Percentiles rank a stretch among this genome's conserved stretches.
Evolutionary conservation across 92 coral and sea anemone species (phyloP).

Genomic region (Scolanthus callimorphus): DNA sequence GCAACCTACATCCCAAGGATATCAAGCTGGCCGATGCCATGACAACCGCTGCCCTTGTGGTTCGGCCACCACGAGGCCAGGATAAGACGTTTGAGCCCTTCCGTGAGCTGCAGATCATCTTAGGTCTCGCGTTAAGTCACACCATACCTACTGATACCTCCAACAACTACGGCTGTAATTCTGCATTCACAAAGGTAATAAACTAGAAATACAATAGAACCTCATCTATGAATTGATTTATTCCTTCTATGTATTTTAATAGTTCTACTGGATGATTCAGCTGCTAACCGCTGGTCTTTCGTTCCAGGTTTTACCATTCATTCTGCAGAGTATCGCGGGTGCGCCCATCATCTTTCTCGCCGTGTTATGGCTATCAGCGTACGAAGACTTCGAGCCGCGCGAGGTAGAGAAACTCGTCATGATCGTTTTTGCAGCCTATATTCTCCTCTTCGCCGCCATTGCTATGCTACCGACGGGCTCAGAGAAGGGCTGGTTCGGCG

Average conservation of each 20-base stretch:
- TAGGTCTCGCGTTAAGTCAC: conserved; percentile 60
- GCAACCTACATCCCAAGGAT: conserved; percentile 34
- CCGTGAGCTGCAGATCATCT: conserved; percentile 77
- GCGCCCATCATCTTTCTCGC: conserved; percentile 74
- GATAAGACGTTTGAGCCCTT: conserved; percentile 55
- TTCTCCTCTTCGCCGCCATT: conserved; percentile 40
- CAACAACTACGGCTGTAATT: conserved; percentile 26
- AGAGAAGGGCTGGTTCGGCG: conserved; percentile 35
- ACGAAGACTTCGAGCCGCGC: conserved; percentile 16
- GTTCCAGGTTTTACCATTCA: conserved; percentile 46
- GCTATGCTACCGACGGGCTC: conserved; percentile 62
- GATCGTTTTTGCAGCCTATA: conserved; percentile 45
- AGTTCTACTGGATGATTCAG: too few species aligned
- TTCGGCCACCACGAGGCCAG: conserved; percentile 48
- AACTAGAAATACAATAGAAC: too few species aligned
- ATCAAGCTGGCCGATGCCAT: conserved; percentile 74
- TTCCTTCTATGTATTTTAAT: too few species aligned
- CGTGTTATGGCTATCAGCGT: conserved; percentile 24
- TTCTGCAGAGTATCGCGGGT: conserved; percentile 73
- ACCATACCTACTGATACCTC: conserved; percentile 28
- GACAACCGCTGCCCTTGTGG: conserved; percentile 77
- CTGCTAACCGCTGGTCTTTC: too few species aligned
- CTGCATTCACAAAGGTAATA: too few species aligned
- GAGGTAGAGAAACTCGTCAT: conserved; percentile 43
- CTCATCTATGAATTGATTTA: too few species aligned